These are phyloP conservation scores for Stenolophus ochropezus DNA, from an alignment of 2,888 invertebrate genomes.

Conservation along the genomic window DNA sequence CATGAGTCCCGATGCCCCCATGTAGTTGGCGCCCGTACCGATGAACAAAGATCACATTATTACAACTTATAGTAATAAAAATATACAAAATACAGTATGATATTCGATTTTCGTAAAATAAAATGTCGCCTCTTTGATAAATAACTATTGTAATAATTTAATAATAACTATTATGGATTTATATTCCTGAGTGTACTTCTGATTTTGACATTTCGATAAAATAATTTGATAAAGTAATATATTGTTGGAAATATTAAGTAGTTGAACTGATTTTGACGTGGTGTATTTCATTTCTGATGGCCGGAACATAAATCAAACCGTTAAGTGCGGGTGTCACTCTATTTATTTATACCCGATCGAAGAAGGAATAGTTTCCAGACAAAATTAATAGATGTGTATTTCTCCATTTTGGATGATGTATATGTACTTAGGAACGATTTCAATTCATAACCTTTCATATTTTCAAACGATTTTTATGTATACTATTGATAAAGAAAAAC, in stretches of 20 bases:
- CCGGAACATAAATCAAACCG: slow-evolving; percentile 17
- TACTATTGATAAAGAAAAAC: too few relatives aligned
- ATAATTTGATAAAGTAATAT: slow-evolving; percentile 29
- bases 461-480: not conserved
- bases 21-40: too few relatives aligned
- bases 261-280: slow-evolving; percentile 28
- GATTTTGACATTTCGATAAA: slow-evolving; percentile 27
- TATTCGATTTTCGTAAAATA: too few relatives aligned
- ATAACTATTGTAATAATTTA: too few relatives aligned
- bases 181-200: not conserved
- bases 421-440: not conserved
- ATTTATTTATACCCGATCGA: not conserved
- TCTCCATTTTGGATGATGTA: not conserved
- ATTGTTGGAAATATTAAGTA: slow-evolving; percentile 31
- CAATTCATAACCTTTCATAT: not conserved
- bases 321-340: slow-evolving; percentile 18
- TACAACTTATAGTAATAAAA: too few relatives aligned
- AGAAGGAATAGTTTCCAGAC: not conserved
- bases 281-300: slow-evolving; percentile 34
- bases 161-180: too few relatives aligned
- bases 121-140: too few relatives aligned
- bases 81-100: too few relatives aligned
- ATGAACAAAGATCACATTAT: too few relatives aligned
- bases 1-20: too few relatives aligned
- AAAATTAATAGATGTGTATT: not conserved